Conservation (phyloP, 2,113 vertebrate genomes). For the Platichthys stellatus region DNA sequence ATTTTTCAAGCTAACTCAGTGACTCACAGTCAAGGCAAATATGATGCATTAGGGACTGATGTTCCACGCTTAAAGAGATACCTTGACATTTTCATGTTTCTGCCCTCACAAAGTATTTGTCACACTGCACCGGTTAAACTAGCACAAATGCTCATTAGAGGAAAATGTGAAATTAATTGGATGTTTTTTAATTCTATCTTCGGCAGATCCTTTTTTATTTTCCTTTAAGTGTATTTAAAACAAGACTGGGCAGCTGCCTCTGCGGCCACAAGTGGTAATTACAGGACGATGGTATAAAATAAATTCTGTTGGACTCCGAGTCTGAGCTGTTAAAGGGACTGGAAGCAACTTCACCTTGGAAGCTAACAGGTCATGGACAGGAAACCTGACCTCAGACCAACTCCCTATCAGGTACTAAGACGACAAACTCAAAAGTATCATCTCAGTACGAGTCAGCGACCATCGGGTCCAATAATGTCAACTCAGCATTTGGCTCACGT, state of each 20-base stretch:
- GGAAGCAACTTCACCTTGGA: background rate
- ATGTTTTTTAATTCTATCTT: background rate
- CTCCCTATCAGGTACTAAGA: background rate
- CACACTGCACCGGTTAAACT: slow-evolving; percentile 9
- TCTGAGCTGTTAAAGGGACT: background rate
- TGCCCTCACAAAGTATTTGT: slow-evolving; percentile 14
- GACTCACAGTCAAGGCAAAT: slow-evolving; percentile 53
- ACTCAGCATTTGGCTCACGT: background rate
- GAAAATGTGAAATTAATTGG: background rate
- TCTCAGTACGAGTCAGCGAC: background rate
- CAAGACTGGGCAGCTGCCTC: background rate
- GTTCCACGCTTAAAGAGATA: slow-evolving; percentile 29
- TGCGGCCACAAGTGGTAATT: background rate
- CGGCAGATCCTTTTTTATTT: background rate
- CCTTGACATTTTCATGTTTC: slow-evolving; percentile 19
- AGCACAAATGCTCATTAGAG: slow-evolving; percentile 11
- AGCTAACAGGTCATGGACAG: background rate
- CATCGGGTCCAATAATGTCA: background rate
- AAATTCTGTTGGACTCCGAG: background rate
- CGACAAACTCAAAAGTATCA: background rate
- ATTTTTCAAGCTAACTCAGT: slow-evolving; percentile 4
- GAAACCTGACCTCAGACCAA: background rate
- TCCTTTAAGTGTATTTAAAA: background rate
- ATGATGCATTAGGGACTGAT: slow-evolving; percentile 18
- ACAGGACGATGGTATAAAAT: background rate